A percentile compares a stretch with the other conserved stretches of the same genome.
Evolutionary conservation across 1,140 invertebrate species (phyloP).

Genomic region (Lepidurus couesii): DNA sequence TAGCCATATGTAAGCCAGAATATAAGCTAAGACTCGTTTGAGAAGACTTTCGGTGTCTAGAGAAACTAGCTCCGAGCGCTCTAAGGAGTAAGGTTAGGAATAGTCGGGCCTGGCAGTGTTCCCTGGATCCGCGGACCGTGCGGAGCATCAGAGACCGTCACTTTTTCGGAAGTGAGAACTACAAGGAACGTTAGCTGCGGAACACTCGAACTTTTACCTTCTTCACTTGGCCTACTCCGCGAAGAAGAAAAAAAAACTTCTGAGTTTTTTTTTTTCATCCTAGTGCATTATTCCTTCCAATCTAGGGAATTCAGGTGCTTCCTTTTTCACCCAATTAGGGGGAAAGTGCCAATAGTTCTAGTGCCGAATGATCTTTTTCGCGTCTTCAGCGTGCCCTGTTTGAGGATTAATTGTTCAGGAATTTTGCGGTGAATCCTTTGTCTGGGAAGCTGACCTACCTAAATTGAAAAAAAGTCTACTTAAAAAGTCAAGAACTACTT

Average conservation of each 20-base stretch:
- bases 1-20: not conserved
- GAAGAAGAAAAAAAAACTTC: not conserved
- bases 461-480: too few species aligned
- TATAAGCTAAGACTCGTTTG: conserved; percentile 3
- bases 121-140: conserved; percentile 6
- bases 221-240: not conserved
- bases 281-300: not conserved
- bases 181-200: not conserved
- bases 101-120: conserved; percentile 14
- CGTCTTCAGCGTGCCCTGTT: too few species aligned
- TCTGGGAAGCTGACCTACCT: too few species aligned
- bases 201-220: not conserved
- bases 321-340: not conserved
- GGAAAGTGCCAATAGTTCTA: not conserved
- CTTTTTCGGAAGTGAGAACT: not conserved
- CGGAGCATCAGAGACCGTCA: not conserved
- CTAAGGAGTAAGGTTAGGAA: conserved; percentile 14
- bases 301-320: not conserved
- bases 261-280: not conserved
- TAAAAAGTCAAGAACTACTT: not conserved
- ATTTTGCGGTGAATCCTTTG: too few species aligned
- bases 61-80: conserved; percentile 14
- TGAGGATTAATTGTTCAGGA: too few species aligned
- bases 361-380: not conserved
- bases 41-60: not conserved